These are phyloP conservation scores for Scelioninae gen. 1 DNA, from an alignment of 2,888 invertebrate species.

Conservation along the genomic window DNA sequence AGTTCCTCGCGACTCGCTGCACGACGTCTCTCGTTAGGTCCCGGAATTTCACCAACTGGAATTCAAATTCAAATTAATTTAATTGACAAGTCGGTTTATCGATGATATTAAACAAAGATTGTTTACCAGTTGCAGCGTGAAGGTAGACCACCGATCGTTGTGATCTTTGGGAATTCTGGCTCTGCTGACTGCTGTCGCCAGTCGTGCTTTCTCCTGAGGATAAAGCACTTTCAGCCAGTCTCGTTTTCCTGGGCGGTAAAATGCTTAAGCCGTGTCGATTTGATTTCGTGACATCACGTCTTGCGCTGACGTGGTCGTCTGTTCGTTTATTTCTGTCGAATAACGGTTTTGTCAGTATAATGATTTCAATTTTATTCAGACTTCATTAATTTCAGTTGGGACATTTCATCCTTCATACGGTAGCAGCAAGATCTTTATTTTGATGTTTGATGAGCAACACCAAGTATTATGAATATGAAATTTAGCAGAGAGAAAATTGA, in stretches of 20 bases:
- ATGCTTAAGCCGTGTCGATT: conserved; percentile 80
- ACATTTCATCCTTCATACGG: conserved; percentile 13
- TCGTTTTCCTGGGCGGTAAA: conserved; percentile 79
- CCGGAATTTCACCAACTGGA: conserved; percentile 92
- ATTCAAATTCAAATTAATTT: background rate
- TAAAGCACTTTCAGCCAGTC: conserved; percentile 81
- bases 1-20: conserved; percentile 91
- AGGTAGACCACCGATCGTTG: conserved; percentile 93
- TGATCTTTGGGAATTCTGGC: conserved; percentile 85
- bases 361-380: conserved; percentile 34
- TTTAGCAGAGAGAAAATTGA: no score
- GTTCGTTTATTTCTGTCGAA: conserved; percentile 77
- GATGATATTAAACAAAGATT: no score
- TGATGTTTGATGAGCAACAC: background rate
- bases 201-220: conserved; percentile 84
- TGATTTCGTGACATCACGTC: conserved; percentile 80
- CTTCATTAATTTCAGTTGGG: conserved; percentile 32
- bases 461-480: no score
- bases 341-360: conserved; percentile 47
- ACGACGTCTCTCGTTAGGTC: conserved; percentile 88
- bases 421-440: conserved; percentile 3
- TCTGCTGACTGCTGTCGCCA: conserved; percentile 88
- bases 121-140: conserved; percentile 92
- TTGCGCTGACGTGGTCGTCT: conserved; percentile 78
- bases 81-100: no score